A percentile compares a stretch with the other conserved stretches of the same genome.
Conservation (phyloP, 2,113 vertebrate species). For the Pituophis catenifer region DNA sequence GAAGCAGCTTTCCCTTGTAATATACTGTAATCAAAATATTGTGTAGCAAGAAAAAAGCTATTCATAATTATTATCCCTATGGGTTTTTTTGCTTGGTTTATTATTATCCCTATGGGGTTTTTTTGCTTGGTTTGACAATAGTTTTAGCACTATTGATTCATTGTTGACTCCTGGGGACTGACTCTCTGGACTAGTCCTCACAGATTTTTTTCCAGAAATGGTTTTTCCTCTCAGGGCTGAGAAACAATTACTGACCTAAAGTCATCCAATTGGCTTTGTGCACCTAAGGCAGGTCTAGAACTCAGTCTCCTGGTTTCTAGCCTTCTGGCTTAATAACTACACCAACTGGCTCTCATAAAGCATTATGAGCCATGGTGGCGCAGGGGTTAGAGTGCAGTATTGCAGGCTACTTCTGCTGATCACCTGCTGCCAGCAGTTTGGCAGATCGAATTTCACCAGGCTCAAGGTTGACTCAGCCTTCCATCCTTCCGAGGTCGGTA, state of each 20-base stretch:
- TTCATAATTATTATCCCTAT: background rate
- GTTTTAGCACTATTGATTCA: background rate
- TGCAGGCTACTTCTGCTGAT: no score
- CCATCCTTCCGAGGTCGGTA: no score
- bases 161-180: background rate
- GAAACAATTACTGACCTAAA: background rate
- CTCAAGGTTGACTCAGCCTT: no score
- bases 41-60: background rate
- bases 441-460: no score
- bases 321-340: background rate
- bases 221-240: background rate
- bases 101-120: background rate
- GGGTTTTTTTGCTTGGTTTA: no score
- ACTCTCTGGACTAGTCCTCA: background rate
- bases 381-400: no score
- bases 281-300: background rate
- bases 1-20: background rate
- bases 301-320: background rate
- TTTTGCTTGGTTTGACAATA: background rate
- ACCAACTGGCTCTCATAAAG: background rate
- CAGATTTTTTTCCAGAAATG: background rate
- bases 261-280: background rate
- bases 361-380: no score
- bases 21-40: conserved; percentile 7
- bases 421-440: no score